A percentile compares a stretch with the other conserved stretches of the same genome.
Conservation (phyloP, 2,797 vertebrate genomes). For the Lophius americanus region DNA sequence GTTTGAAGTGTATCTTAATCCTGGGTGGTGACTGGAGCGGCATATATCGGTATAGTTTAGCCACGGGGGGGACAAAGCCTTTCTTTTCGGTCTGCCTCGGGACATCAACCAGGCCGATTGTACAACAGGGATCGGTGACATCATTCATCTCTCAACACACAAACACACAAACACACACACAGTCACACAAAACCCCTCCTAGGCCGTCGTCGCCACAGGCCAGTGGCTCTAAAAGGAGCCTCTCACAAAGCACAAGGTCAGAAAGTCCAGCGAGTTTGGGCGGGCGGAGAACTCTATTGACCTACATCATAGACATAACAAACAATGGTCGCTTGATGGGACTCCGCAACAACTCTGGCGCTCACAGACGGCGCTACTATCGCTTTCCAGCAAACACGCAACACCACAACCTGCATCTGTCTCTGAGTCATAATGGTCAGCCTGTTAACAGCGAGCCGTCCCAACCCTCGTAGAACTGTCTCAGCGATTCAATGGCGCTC, state of each 20-base stretch:
- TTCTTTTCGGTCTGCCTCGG: conserved; percentile 49
- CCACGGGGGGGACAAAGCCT: conserved; percentile 54
- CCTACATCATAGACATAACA: conserved; percentile 65
- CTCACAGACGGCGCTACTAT: conserved; percentile 58
- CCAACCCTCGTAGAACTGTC: conserved; percentile 57
- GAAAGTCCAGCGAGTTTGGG: conserved; percentile 52
- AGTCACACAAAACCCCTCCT: conserved; percentile 14
- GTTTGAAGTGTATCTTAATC: conserved; percentile 45
- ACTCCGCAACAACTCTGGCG: conserved; percentile 45
- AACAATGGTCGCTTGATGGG: conserved; percentile 70
- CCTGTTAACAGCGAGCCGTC: conserved; percentile 60
- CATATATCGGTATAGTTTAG: conserved; percentile 50
- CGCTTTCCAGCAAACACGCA: conserved; percentile 51
- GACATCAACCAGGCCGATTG: conserved; percentile 69
- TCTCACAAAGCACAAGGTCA: conserved; percentile 66
- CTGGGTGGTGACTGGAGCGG: conserved; percentile 42
- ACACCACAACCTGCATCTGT: conserved; percentile 67
- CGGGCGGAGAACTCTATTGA: conserved; percentile 68
- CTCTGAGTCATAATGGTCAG: conserved; percentile 61
- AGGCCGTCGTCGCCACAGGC: conserved; percentile 26
- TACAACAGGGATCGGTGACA: conserved; percentile 64
- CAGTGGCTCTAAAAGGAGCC: conserved; percentile 45
- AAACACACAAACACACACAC: conserved; percentile 26
- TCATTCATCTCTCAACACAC: conserved; percentile 61
- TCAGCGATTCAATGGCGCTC: conserved; percentile 63